Base-by-base conservation (phyloP, 2,888 invertebrate species). In the Mythimna vitellina region DNA sequence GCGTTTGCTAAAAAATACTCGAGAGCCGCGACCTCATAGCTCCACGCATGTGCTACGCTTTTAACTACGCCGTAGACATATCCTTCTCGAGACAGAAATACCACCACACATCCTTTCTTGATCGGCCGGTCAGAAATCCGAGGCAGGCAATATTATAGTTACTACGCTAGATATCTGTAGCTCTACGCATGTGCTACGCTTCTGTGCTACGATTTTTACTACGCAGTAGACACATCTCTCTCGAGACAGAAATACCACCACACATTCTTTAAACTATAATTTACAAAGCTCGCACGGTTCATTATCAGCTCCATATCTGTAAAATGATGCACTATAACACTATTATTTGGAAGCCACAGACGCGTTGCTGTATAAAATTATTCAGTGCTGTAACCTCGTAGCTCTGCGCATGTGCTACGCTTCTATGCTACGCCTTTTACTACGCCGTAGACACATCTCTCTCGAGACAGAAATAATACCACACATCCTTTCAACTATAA, bases 311-410 rank as follows among this genome's bases (percentile, higher is more conserved):
- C 75, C 61, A 64, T 70, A 75, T 70, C 70, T 32, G 63, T 49
- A 60, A 72, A 80, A 62, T 62, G 49, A 22, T 53, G 38, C 49
- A 62, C 63, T 70, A 62, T 70, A 79, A 77, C 80, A 70, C 58
- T 80, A 68, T 72, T 62, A 61, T 79, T 80, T 72, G 51, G 29
- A 63, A 63, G 10, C 70, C 77, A 66, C 68, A 64, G 56, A 69
- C 81, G 81, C 77, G 81, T 81, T 76, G 58, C 65, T 64, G 76
- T 73, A 80, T 80, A 81, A 80, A 56, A 80, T 81, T 81, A 77
- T 29, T 29, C 29, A 29, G 29, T 29, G 29, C 29, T 29, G 29
- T 29, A 29, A 29, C 29, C 29, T 29, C 17, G 17, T 46, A 46
- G 46, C n/a, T n/a, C n/a, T 35, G n/a, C 35, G 35, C 58, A n/a